These are phyloP conservation scores for Acipenser oxyrinchus DNA, from an alignment of 2,797 vertebrate species.

Conservation along the genomic window DNA sequence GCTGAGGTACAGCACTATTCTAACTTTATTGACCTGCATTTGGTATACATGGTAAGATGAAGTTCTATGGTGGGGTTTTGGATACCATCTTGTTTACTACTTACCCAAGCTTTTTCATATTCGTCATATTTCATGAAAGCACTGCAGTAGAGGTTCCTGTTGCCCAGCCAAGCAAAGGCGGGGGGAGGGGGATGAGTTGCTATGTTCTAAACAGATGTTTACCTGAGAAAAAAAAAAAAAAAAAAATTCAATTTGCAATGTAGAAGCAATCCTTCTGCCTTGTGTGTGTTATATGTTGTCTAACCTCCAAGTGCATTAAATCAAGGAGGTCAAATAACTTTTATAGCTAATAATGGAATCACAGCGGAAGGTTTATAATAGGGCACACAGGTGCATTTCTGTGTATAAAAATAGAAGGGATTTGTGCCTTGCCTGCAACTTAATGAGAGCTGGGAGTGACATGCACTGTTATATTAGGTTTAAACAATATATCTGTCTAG, in stretches of 20 bases:
- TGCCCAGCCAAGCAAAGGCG: constrained; percentile 22
- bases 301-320: constrained; percentile 41
- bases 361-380: constrained; percentile 38
- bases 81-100: no score
- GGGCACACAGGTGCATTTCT: constrained; percentile 4
- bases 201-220: constrained; percentile 41
- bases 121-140: no score
- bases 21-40: no score
- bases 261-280: constrained; percentile 50
- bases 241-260: constrained; percentile 60
- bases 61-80: no score
- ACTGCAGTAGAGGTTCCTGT: no score
- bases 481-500: no score
- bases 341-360: constrained; percentile 53
- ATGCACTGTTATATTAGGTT: constrained; percentile 8
- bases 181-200: constrained; percentile 20
- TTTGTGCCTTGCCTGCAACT: constrained; percentile 3
- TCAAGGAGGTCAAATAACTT: constrained; percentile 48
- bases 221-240: constrained; percentile 44
- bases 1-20: no score
- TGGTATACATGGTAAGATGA: no score
- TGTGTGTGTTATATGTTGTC: constrained; percentile 49
- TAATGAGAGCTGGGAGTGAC: constrained; percentile 28
- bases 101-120: no score
- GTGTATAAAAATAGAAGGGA: constrained; percentile 11